These are phyloP conservation scores for Rhipidura dahli DNA, from an alignment of 2,113 vertebrate species.

Conservation along the genomic window DNA sequence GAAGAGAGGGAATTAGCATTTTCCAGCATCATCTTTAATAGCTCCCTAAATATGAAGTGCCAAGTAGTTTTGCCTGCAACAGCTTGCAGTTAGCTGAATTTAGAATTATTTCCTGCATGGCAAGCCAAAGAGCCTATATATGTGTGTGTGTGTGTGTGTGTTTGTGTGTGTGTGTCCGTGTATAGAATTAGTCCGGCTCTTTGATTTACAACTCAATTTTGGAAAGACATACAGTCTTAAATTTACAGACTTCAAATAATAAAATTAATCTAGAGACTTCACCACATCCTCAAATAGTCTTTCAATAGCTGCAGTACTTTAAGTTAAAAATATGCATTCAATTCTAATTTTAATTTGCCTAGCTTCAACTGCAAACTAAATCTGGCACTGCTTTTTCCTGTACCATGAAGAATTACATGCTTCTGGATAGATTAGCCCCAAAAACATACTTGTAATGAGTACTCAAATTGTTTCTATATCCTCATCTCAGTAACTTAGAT, in stretches of 20 bases:
- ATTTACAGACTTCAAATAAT: not conserved
- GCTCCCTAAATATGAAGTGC: not conserved
- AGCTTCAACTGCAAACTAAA: not conserved
- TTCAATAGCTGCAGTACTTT: not conserved
- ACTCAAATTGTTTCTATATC: not conserved
- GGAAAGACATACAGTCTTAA: not conserved
- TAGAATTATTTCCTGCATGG: not conserved
- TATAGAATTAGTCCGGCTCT: not conserved
- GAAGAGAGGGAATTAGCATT: not conserved
- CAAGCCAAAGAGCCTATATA: not conserved
- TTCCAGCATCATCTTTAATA: not conserved
- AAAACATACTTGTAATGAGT: not conserved
- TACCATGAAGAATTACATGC: not conserved
- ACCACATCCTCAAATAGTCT: not conserved
- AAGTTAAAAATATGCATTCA: not conserved
- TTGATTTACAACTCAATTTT: not conserved
- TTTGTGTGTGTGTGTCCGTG: accelerated
- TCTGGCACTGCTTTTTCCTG: not conserved
- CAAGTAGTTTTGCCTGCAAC: not conserved
- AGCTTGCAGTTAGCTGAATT: not conserved
- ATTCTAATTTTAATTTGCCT: not conserved
- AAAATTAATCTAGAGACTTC: not conserved
- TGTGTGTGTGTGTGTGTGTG: accelerated
- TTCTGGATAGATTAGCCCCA: not conserved
- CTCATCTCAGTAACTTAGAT: not conserved